These are phyloP conservation scores for Rhynchophorus ferrugineus DNA, from an alignment of 1,140 invertebrate species.

Conservation along the genomic window DNA sequence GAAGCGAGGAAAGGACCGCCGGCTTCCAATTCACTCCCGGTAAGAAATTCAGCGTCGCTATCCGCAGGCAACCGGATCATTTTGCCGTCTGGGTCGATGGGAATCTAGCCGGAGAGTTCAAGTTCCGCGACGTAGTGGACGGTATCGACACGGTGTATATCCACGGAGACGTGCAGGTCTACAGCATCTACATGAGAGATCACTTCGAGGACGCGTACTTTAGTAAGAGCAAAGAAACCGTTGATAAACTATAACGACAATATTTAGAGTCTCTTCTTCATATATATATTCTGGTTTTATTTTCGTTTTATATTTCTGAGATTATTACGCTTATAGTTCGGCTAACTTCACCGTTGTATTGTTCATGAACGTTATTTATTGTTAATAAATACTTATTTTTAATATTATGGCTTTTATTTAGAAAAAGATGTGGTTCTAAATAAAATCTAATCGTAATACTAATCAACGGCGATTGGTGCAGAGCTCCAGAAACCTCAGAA, in stretches of 20 bases:
- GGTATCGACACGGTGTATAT: constrained; percentile 44
- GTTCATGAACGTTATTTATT: too few relatives aligned
- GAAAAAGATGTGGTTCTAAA: too few relatives aligned
- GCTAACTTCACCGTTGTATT: too few relatives aligned
- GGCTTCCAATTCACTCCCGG: constrained; percentile 44
- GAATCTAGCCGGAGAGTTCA: constrained; percentile 41
- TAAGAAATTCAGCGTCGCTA: constrained; percentile 39
- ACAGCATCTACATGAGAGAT: constrained; percentile 26
- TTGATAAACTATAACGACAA: background rate
- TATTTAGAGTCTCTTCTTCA: too few relatives aligned
- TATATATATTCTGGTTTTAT: too few relatives aligned
- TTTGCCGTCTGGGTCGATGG: constrained; percentile 44
- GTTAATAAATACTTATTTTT: too few relatives aligned
- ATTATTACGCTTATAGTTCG: too few relatives aligned
- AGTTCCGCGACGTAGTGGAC: constrained; percentile 27
- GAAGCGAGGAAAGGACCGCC: constrained; percentile 41
- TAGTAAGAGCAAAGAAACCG: background rate
- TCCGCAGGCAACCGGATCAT: constrained; percentile 33
- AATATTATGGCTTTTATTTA: too few relatives aligned
- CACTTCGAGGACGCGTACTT: constrained; percentile 14
- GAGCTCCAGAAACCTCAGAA: too few relatives aligned
- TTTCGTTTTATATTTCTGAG: too few relatives aligned
- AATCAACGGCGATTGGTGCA: too few relatives aligned
- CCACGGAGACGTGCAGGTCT: constrained; percentile 40
- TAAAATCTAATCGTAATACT: too few relatives aligned